Conservation (phyloP, 37 sponge, comb jelly and placozoan genomes). For the Bolinopsis microptera region DNA sequence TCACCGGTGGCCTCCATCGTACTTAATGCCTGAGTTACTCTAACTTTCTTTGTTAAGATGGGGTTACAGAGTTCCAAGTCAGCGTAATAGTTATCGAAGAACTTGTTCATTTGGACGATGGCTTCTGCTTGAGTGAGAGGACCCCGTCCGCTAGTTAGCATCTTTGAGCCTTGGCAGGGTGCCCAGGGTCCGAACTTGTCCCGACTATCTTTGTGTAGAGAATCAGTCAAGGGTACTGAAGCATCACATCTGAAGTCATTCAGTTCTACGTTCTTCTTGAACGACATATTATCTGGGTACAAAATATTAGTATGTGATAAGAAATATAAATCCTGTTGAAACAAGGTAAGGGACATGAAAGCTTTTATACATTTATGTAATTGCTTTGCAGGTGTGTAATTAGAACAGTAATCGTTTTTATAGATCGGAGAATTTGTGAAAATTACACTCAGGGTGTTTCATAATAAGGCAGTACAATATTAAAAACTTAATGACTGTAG, state of each 20-base stretch:
- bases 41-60: not conserved
- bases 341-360: no score
- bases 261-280: not conserved
- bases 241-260: not conserved
- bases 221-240: not conserved
- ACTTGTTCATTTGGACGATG: not conserved
- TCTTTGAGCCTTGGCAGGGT: not conserved
- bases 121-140: not conserved
- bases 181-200: not conserved
- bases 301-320: no score
- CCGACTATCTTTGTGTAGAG: not conserved
- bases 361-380: no score
- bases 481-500: no score
- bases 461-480: no score
- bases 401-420: no score
- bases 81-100: not conserved
- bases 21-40: slow-evolving; percentile 63
- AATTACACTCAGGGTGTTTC: no score
- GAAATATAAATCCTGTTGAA: no score
- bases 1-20: slow-evolving; percentile 75
- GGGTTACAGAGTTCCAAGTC: not conserved
- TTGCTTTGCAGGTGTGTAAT: no score
- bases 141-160: not conserved
- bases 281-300: no score
- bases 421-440: no score